Base-by-base conservation (phyloP, 2,888 invertebrate species). In the Allacma fusca region DNA sequence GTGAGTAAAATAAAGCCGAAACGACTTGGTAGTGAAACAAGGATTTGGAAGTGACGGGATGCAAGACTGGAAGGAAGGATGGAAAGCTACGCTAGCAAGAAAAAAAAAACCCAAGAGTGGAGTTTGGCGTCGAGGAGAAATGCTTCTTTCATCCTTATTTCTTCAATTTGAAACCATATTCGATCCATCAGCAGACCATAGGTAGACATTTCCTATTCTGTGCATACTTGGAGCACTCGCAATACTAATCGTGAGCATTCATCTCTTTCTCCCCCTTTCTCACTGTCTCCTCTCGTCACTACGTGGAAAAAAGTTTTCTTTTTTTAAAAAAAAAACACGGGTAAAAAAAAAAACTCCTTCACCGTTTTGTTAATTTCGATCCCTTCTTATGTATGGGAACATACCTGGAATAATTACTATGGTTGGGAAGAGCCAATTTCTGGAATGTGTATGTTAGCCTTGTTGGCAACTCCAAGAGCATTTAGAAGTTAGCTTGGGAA, bases 161-260 rank as follows among this genome's bases (percentile, higher is more conserved):
- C 80, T 78, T 78, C 80, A 78, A 78, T 80, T 80, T 79, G 77
- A 28, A 69, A 77, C 43, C 79, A 79, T 80, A 79, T 80, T 80
- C 79, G 68, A 80, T 80, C 78, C 79, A 80, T 78, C 68, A 80
- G 71, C 75, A 69, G 72, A 73, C 72, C 79, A 80, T 80, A 80
- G 78, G 79, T 78, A 77, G 19, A 40, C n/a, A n/a, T n/a, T n/a
- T n/a, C n/a, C n/a, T n/a, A n/a, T n/a, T n/a, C n/a, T n/a, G n/a
- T n/a, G n/a, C n/a, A n/a, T n/a, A 16, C 19, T 50, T 5, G 16
- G 50, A 50, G 16, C 50, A 5, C 50, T 50, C 50, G 2, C 50
- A 50, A 16, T n/a, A n/a, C n/a, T 12, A 50, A 50, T 50, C 50
- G 2, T 50, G 50, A 50, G 50, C 50, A 50, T 50, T 50, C 50